Evolutionary conservation across 64 coral and sea anemone species (phyloP), one percentile per base, ranked within the genome.

Genomic region (Anthopleura sola): DNA sequence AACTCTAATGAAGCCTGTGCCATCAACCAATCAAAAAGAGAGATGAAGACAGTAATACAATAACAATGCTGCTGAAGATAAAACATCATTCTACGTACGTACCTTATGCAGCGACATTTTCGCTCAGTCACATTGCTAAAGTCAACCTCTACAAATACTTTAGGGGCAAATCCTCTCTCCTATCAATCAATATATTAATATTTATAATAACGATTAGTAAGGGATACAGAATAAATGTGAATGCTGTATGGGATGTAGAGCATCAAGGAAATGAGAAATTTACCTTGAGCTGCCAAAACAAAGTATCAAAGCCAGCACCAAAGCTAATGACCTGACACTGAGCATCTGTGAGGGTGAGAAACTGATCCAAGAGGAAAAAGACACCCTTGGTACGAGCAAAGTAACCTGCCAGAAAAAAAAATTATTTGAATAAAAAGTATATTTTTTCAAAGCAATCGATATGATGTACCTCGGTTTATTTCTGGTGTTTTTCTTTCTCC

Each of bases 221-320:
- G n/a, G n/a, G n/a, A n/a, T n/a, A n/a, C n/a, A n/a, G n/a, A n/a
- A n/a, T n/a, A n/a, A n/a, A n/a, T n/a, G n/a, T n/a, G n/a, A n/a
- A n/a, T n/a, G n/a, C n/a, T n/a, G n/a, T n/a, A n/a, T n/a, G 40
- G 40, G 40, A 44, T 44, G 40, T n/a, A 44, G 9, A 44, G 40
- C 40, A 44, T 44, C 0, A 44, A 44, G 9, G 40, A 44, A 44
- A 8, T 53, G 11, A 15, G 1, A 37, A 26, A 26, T 24, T 81
- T 89, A 98, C 96, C 96, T 94, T 98, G 32, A 98, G 85, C 18
- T 94, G 92, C 96, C 96, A 98, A 77, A 94, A 98, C 60, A 94
- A 83, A 18, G 96, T 84, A 84, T 98, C 96, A 87, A 91, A 98
- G 2, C 96, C 96, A 64, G 96, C 92, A 20, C 96, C 96, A 62